Base-by-base conservation (phyloP, 2,888 invertebrate species). In the Zonitis immaculata region DNA sequence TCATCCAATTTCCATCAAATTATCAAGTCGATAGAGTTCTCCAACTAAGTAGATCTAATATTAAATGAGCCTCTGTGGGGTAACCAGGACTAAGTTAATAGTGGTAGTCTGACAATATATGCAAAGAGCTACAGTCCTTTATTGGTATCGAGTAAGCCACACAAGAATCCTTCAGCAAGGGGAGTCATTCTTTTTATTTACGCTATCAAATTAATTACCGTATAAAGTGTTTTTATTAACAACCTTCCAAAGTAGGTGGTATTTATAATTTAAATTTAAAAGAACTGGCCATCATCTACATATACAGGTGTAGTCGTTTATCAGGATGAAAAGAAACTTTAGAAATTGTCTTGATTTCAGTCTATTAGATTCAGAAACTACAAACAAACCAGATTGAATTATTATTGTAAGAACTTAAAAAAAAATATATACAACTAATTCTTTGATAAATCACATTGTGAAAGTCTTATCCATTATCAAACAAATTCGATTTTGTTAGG, bases 1-100 rank as follows among this genome's bases (percentile, higher is more conserved):
- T 57, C 58, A 49, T 58, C 54, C 54, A 57, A 61, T 61, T 57
- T 56, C 56, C 62, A 62, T 59, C 51, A 56, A 59, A 52, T 59
- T 54, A 53, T 32, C 53, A 55, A 55, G 54, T 58, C 54, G 47
- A 20, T 56, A 53, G 55, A 56, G 57, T 52, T 39, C n/a, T 35
- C 45, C 18, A 52, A 52, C 53, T 57, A 35, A 51, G 8, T 16
- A 16, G 47, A 51, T 61, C 54, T 54, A 59, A 61, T 58, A 60
- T 60, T 54, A 50, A 50, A 54, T 39, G 54, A 46, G 47, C 51
- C 51, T 48, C 51, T 44, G 39, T 30, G 54, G 39, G 32, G 27
- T 44, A 35, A 22, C 52, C 48, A 47, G 39, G 39, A 47, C 35
- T 26, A 30, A 35, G 43, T 44, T 52, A 46, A 53, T 53, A 53